Evolutionary conservation across 2,113 vertebrate species (phyloP).

Genomic region (Seriola dumerili): DNA sequence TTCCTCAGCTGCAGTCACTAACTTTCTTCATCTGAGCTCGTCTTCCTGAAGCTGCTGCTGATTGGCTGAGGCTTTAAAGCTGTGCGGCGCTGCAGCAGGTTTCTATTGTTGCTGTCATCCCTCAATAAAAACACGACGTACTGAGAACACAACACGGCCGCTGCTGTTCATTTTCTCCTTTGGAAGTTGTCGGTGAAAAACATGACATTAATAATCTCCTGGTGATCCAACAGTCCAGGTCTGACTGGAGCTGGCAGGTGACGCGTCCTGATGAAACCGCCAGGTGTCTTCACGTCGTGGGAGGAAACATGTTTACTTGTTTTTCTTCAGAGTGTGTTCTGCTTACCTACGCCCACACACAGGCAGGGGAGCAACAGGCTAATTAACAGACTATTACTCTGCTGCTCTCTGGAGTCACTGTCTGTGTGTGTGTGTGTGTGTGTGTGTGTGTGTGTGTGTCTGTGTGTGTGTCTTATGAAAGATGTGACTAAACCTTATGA

Average conservation of each 20-base stretch:
- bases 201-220: not conserved
- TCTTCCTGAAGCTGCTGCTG: not conserved
- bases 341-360: slow-evolving; percentile 55
- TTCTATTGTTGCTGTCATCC: not conserved
- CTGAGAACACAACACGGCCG: not conserved
- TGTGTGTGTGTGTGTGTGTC: slow-evolving; percentile 13
- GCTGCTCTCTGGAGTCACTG: slow-evolving; percentile 48
- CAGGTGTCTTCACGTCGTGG: slow-evolving; percentile 38
- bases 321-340: slow-evolving; percentile 50
- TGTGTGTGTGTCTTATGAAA: slow-evolving; percentile 53
- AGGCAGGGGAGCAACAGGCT: slow-evolving; percentile 69
- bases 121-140: not conserved
- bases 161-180: not conserved
- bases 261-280: slow-evolving; percentile 31
- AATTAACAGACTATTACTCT: slow-evolving; percentile 75
- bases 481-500: slow-evolving; percentile 66
- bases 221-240: not conserved
- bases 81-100: not conserved
- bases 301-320: slow-evolving; percentile 70
- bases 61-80: not conserved
- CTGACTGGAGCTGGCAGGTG: not conserved
- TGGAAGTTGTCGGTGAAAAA: not conserved
- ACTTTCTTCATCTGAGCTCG: not conserved
- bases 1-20: not conserved
- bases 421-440: not conserved